Conservation (phyloP, 2,797 vertebrate species). For the Anisognathus igniventris region DNA sequence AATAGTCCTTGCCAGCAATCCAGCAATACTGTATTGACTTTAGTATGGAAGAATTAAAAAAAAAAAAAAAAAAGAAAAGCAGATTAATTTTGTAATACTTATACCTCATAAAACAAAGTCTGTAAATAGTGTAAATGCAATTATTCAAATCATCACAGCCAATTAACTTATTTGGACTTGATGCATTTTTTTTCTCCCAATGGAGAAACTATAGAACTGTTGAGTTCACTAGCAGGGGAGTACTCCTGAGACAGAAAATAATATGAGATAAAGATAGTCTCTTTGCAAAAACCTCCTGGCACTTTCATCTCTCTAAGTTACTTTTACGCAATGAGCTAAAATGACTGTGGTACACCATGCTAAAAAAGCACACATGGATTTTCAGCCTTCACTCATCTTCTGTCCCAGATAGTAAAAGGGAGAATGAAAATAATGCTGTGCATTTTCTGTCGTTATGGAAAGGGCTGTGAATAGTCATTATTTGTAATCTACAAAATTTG, state of each 20-base stretch:
- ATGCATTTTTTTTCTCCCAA: not conserved
- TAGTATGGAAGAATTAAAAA: not conserved
- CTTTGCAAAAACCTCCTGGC: slow-evolving; percentile 6
- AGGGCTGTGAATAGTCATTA: not conserved
- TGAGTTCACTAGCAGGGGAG: not conserved
- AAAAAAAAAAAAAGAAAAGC: not conserved
- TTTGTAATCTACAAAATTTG: not conserved
- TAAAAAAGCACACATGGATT: not conserved
- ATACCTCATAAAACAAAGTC: not conserved
- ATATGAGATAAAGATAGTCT: not conserved
- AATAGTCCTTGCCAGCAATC: not conserved
- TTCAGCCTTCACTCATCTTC: not conserved
- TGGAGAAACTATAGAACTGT: not conserved
- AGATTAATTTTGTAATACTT: not conserved
- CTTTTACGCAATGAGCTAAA: not conserved
- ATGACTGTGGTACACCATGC: not conserved
- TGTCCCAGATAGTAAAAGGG: not conserved
- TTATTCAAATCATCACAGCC: not conserved
- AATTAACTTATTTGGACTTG: not conserved
- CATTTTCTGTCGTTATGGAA: not conserved
- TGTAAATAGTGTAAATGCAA: not conserved
- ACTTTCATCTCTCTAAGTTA: not conserved
- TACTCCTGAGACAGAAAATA: slow-evolving; percentile 10
- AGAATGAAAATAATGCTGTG: not conserved
- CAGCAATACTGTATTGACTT: not conserved